Evolutionary conservation across 2,113 vertebrate genomes (phyloP).

Genomic region (Haemorhous mexicanus): DNA sequence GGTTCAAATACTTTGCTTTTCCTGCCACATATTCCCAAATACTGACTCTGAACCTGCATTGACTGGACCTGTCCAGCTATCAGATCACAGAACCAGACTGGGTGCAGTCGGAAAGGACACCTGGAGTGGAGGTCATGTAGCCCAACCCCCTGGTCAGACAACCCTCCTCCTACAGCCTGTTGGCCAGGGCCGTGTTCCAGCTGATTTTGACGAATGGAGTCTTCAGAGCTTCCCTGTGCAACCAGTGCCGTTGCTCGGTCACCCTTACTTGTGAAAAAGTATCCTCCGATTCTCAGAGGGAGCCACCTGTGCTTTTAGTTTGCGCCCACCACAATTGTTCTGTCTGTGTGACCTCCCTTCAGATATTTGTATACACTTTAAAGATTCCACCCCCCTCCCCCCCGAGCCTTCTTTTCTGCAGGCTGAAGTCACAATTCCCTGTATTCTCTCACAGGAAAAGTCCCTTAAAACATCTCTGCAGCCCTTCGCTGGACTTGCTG

Average conservation of each 20-base stretch:
- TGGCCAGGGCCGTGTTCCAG: neutral
- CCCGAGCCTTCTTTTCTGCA: neutral
- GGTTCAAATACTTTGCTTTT: neutral
- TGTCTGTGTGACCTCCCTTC: neutral
- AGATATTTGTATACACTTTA: rapidly evolving
- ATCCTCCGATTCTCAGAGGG: neutral
- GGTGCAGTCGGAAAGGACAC: neutral
- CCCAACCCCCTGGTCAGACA: neutral
- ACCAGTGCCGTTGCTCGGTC: neutral
- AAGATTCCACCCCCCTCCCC: neutral
- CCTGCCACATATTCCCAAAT: neutral
- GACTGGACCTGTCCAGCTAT: neutral
- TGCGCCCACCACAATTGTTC: neutral
- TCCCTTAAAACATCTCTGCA: neutral
- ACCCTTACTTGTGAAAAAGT: neutral
- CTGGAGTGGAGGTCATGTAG: neutral
- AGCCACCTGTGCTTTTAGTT: neutral
- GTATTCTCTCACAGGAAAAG: neutral
- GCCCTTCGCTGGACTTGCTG: neutral
- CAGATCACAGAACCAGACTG: neutral
- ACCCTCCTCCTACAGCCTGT: neutral
- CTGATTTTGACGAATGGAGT: neutral
- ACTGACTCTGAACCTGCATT: neutral
- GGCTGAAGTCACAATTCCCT: neutral
- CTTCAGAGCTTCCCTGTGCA: neutral